Evolutionary conservation across 64 coral and sea anemone species (phyloP).

Genomic region (Porites australiensis): DNA sequence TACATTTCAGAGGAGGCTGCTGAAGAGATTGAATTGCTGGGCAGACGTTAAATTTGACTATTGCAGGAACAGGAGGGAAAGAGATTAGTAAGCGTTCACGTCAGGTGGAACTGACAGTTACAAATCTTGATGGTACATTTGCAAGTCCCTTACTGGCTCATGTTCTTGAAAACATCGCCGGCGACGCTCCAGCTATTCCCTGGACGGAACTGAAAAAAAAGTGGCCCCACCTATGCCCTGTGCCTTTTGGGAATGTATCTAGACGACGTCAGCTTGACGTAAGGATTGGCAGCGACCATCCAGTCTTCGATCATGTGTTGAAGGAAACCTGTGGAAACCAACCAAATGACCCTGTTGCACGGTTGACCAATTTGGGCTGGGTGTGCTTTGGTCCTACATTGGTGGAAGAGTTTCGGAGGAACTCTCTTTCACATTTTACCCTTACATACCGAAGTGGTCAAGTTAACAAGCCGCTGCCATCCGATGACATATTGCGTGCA

Average conservation of each 20-base stretch:
- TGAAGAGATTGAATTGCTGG: constrained; percentile 45
- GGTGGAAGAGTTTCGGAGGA: constrained; percentile 18
- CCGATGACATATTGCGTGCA: constrained; percentile 33
- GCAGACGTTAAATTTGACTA: constrained; percentile 30
- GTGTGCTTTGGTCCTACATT: constrained; percentile 68
- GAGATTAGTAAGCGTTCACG: constrained; percentile 12
- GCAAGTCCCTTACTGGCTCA: constrained; percentile 50
- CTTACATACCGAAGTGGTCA: constrained; percentile 25
- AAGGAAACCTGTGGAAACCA: constrained; percentile 10
- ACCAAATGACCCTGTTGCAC: constrained; percentile 37
- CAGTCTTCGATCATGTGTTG: constrained; percentile 49
- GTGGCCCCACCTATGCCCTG: constrained; percentile 64
- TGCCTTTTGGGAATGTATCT: constrained; percentile 31
- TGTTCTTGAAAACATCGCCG: constrained; percentile 72
- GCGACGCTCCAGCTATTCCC: constrained; percentile 53
- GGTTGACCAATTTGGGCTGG: constrained; percentile 26
- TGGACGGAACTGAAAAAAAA: constrained; percentile 74
- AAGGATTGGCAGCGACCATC: constrained; percentile 62
- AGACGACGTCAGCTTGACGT: constrained; percentile 50
- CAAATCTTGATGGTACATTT: constrained; percentile 50
- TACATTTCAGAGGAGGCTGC: constrained; percentile 67
- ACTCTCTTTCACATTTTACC: constrained; percentile 50
- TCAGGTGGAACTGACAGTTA: constrained; percentile 31
- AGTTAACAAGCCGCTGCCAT: background rate
- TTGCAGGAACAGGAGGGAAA: constrained; percentile 51